Base-by-base conservation (phyloP, 1,140 invertebrate genomes). In the Tribolium madens region DNA sequence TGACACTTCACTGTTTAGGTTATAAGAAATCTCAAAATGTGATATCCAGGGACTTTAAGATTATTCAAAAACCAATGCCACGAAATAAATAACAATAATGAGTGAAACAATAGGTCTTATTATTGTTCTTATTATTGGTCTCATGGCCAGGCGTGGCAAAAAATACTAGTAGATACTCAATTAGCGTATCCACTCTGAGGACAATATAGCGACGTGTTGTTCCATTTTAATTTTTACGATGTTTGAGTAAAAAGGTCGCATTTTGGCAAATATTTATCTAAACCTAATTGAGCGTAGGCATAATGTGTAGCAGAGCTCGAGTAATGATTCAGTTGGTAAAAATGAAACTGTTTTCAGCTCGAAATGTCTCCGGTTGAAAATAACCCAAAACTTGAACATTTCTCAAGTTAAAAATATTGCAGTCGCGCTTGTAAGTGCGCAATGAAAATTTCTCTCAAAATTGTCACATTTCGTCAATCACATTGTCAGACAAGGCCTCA, bases 321-420 rank as follows among this genome's bases (percentile, higher is more conserved):
- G 50, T 3, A 17, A 26, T 60, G 53, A 60, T 60, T 60, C 57
- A 64, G 57, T 64, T 14, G 6, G 57, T 36, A 33, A 64, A 64
- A 64, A 64, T 64, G 57, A 42, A 42, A 36, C 57, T 64, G 57
- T 64, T 64, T 64, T 18, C 10, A 64, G 26, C 31, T 33, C 13
- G 13, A 64, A 64, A 64, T 64, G 57, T 64, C 57, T 33, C 57
- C 57, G 17, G 15, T 26, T 64, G 6, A 12, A 64, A 64, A 64
- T 64, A 64, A 13, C 12, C 26, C 9, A 64, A 64, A 64, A 12
- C 6, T 64, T 26, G 21, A 64, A 33, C 57, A 64, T 64, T 64
- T 64, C 26, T 64, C 57, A 64, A 31, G 57, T 64, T 64, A 64
- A 64, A 64, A 64, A 64, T 64, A 64, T 33, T 31, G 5, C 57